Evolutionary conservation across 2,797 vertebrate genomes (phyloP), one percentile per base, ranked within the genome.

Genomic region (Dendrocincla fuliginosa): DNA sequence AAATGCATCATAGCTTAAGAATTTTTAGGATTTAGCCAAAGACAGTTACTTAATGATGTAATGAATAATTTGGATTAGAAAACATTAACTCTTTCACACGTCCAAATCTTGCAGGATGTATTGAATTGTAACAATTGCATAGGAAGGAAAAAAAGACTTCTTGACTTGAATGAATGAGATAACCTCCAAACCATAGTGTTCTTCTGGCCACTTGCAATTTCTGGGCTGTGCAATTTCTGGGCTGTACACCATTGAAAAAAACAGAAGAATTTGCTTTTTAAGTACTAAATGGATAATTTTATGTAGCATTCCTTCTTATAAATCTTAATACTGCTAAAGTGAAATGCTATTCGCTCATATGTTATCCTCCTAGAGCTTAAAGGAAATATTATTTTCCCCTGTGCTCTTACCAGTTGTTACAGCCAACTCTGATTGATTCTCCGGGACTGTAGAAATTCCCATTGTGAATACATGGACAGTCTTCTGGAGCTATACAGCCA

Each of bases 381-480:
- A 67, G 37, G 87, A 91, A 67, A 82, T 32, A 39, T 7, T 50
- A 6, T 60, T 95, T 95, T 90, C 77, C 37, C 44, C 4, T 75
- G 15, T 69, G 20, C 8, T 94, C 98, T n/a, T 96, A 99, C 99
- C 99, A 99, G 76, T 97, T 99, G 93, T 99, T 99, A 97, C 99
- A 99, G 52, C 98, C 98, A 65, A 98, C 98, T 55, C 96, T 98
- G 84, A 99, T 96, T 13, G 96, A 98, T 76, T 99, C 95, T 71
- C 99, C 99, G 13, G 98, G 95, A 24, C 82, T 95, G 93, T 99
- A 99, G 70, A 73, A 81, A 53, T 97, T 91, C 80, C 98, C 99
- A 3, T 99, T 99, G 96, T 99, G 98, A 84, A 98, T 2, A 50
- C 99, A 99, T 9, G 99, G 99, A 86, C 99, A 99, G 16, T 89